phyloP scores from a whole-genome alignment of 2,113 vertebrate species.

The Aleadryas rufinucha region DNA sequence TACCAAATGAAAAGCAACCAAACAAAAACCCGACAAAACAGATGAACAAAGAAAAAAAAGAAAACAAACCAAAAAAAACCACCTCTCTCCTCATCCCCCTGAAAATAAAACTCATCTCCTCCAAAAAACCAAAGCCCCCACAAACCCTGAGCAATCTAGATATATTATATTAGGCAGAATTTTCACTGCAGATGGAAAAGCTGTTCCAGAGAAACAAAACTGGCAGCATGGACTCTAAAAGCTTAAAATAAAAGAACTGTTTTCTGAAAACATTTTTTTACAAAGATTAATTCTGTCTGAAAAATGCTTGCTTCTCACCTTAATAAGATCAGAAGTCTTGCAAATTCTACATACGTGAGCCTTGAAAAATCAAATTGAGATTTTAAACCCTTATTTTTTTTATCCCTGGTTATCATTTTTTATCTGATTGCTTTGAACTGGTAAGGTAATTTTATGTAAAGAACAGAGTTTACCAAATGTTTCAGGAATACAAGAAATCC shows the following conservation, averaged over 20 bases:
- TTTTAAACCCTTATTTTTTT: background rate
- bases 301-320: background rate
- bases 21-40: fast-evolving
- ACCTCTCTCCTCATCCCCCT: fast-evolving
- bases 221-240: background rate
- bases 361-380: background rate
- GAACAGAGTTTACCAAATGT: background rate
- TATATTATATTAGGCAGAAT: background rate
- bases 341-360: background rate
- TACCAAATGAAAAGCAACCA: background rate
- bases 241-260: background rate
- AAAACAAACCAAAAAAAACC: fast-evolving
- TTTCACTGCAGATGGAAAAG: background rate
- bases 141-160: background rate
- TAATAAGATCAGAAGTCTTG: background rate
- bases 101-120: background rate
- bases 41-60: background rate
- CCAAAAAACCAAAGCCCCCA: fast-evolving
- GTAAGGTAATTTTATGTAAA: background rate
- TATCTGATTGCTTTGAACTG: background rate
- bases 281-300: background rate
- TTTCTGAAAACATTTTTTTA: background rate
- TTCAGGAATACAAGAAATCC: background rate
- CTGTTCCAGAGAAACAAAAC: background rate
- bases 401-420: background rate